A percentile compares a stretch with the other conserved stretches of the same genome.
These are phyloP conservation scores for Tokudaia muenninki DNA, from an alignment of 2,797 vertebrate genomes.

Conservation along the genomic window DNA sequence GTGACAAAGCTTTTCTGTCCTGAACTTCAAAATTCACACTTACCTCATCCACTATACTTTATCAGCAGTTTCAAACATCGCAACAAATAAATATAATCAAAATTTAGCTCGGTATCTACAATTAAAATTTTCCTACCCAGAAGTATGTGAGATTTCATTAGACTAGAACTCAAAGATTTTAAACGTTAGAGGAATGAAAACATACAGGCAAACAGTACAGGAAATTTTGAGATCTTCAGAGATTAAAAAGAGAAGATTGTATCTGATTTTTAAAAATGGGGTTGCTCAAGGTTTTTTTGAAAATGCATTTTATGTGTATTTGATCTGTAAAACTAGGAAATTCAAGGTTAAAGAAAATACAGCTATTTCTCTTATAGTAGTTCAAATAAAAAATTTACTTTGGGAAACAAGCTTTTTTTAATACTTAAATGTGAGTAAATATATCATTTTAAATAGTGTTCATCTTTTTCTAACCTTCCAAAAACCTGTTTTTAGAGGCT, in stretches of 20 bases:
- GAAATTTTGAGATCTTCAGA: slow-evolving; percentile 14
- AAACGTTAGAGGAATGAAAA: slow-evolving; percentile 40
- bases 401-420: slow-evolving; percentile 45
- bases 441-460: neutral
- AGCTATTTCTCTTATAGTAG: neutral
- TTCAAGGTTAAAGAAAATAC: slow-evolving; percentile 14
- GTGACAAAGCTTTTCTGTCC: neutral
- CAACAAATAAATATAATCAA: slow-evolving; percentile 28
- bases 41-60: neutral
- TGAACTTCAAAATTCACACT: slow-evolving; percentile 60
- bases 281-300: slow-evolving; percentile 40
- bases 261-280: neutral
- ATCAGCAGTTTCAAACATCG: slow-evolving; percentile 36
- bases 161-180: slow-evolving; percentile 30
- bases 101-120: slow-evolving; percentile 23
- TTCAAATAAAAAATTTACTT: slow-evolving; percentile 58
- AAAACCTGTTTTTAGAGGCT: slow-evolving; percentile 6
- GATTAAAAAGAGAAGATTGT: neutral
- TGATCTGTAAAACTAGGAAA: slow-evolving; percentile 20
- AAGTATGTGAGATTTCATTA: slow-evolving; percentile 4
- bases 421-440: slow-evolving; percentile 4
- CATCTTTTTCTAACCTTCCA: slow-evolving; percentile 62
- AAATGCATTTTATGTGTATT: neutral
- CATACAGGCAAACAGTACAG: slow-evolving; percentile 11
- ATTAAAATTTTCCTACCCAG: slow-evolving; percentile 39